Evolutionary conservation across 2,888 invertebrate genomes (phyloP).

Genomic region (Acrobasis suavella): DNA sequence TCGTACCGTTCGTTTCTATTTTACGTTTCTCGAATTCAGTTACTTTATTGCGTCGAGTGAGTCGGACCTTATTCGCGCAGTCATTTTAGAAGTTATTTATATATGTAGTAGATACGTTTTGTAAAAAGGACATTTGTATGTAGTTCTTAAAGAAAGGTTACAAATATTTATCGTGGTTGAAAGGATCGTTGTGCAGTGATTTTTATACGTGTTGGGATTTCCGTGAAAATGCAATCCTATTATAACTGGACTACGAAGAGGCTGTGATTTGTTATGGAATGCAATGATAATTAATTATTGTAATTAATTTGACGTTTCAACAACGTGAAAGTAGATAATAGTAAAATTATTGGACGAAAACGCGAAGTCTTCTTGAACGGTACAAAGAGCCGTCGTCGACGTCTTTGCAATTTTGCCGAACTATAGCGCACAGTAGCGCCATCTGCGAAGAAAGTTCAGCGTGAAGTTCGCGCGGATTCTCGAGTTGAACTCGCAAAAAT

Average conservation of each 20-base stretch:
- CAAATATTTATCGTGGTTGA: slow-evolving; percentile 46
- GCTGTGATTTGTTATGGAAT: slow-evolving; percentile 58
- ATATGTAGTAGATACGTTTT: slow-evolving; percentile 58
- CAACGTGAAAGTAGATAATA: slow-evolving; percentile 62
- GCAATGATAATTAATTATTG: slow-evolving; percentile 47
- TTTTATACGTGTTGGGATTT: slow-evolving; percentile 59
- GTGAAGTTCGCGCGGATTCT: slow-evolving; percentile 62
- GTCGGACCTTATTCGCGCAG: slow-evolving; percentile 60
- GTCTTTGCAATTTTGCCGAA: slow-evolving; percentile 49
- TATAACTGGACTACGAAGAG: slow-evolving; percentile 48
- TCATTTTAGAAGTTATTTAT: slow-evolving; percentile 68
- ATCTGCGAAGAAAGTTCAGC: slow-evolving; percentile 55
- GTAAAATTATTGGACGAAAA: slow-evolving; percentile 51
- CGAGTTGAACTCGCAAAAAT: slow-evolving; percentile 59
- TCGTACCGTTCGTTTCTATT: slow-evolving; percentile 81
- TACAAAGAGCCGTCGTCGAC: slow-evolving; percentile 39
- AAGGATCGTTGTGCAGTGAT: slow-evolving; percentile 62
- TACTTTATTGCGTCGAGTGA: slow-evolving; percentile 70
- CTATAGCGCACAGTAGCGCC: slow-evolving; percentile 58
- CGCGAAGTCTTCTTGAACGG: slow-evolving; percentile 41
- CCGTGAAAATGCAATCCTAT: slow-evolving; percentile 47
- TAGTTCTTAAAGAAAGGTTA: slow-evolving; percentile 57
- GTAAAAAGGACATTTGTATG: slow-evolving; percentile 47
- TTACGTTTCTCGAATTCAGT: slow-evolving; percentile 79
- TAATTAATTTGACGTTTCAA: slow-evolving; percentile 63